phyloP scores from a whole-genome alignment of 2,888 invertebrate genomes.

The Napeogenes inachia region DNA sequence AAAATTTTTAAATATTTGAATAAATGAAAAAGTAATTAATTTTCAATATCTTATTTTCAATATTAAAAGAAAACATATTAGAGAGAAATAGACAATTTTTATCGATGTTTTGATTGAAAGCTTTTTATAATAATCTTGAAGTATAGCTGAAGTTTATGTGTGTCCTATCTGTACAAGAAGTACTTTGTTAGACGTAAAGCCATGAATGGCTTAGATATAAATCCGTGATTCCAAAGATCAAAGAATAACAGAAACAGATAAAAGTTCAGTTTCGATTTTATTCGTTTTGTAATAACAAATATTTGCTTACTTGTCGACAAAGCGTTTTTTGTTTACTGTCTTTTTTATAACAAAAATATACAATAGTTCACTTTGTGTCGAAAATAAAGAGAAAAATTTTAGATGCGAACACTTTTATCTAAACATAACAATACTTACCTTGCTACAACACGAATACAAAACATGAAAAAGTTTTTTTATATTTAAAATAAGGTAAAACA shows the following conservation, averaged over 20 bases:
- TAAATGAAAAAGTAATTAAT: no score
- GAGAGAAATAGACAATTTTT: no score
- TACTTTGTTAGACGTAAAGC: constrained; percentile 7
- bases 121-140: neutral
- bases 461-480: no score
- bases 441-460: no score
- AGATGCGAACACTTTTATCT: neutral
- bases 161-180: neutral
- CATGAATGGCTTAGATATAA: constrained; percentile 11
- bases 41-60: no score
- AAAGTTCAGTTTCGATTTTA: constrained; percentile 18
- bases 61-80: no score
- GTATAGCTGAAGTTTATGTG: neutral
- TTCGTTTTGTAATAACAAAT: constrained; percentile 12
- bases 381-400: neutral
- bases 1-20: no score
- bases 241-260: constrained; percentile 16
- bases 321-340: constrained; percentile 14
- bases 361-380: neutral
- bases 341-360: constrained; percentile 4
- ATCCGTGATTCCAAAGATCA: constrained; percentile 15
- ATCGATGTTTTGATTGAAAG: neutral
- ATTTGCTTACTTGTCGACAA: constrained; percentile 12
- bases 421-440: no score
- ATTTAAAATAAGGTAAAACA: no score